Evolutionary conservation across 2,113 vertebrate genomes (phyloP).

Genomic region (Anguilla rostrata): DNA sequence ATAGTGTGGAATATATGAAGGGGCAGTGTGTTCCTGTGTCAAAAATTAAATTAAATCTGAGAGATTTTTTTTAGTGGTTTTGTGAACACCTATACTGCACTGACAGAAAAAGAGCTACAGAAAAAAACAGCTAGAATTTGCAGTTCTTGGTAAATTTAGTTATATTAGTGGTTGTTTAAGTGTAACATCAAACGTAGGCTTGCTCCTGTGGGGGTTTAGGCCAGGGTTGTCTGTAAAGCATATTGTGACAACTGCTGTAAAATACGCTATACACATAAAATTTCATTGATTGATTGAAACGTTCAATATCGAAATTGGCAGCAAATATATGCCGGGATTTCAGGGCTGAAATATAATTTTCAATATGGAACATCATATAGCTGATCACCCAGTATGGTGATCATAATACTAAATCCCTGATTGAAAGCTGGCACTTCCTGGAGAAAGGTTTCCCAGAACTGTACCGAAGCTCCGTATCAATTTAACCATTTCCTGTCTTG

Average conservation of each 20-base stretch:
- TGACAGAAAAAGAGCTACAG: slow-evolving; percentile 9
- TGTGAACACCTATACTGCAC: slow-evolving; percentile 45
- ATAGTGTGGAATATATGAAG: no score
- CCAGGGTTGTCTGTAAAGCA: background rate
- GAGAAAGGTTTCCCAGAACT: background rate
- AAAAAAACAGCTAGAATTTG: slow-evolving; percentile 37
- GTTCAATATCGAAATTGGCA: slow-evolving; percentile 33
- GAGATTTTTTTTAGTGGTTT: background rate
- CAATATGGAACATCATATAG: background rate
- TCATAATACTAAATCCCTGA: background rate
- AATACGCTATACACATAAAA: no score
- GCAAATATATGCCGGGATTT: slow-evolving; percentile 39
- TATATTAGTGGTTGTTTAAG: no score
- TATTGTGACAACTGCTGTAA: no score
- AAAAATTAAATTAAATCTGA: background rate
- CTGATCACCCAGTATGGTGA: background rate
- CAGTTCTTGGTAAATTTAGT: slow-evolving; percentile 36
- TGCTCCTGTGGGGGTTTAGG: no score
- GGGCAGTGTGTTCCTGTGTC: background rate
- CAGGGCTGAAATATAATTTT: slow-evolving; percentile 44
- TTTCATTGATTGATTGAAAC: slow-evolving; percentile 27
- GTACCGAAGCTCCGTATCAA: background rate
- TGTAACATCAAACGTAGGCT: no score
- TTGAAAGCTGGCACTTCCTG: background rate
- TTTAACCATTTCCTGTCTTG: background rate